Percentiles rank a stretch among this genome's conserved stretches.
These are phyloP conservation scores for Rhyacichthys aspro DNA, from an alignment of 2,797 vertebrate genomes.

Conservation along the genomic window DNA sequence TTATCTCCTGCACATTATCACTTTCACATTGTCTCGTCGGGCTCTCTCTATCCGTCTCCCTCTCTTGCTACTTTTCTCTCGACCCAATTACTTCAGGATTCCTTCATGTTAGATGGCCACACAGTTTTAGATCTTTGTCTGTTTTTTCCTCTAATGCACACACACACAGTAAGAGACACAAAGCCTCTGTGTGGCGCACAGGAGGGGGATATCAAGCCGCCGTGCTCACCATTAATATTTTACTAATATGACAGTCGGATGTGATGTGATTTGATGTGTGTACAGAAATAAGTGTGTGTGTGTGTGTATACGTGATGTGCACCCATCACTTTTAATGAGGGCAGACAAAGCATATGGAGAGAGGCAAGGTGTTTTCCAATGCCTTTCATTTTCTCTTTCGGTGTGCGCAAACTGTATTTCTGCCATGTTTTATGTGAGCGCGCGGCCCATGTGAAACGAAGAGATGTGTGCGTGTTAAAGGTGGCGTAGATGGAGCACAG, in stretches of 20 bases:
- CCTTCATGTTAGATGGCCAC: conserved; percentile 47
- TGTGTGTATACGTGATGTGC: conserved; percentile 61
- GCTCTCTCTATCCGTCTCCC: background rate
- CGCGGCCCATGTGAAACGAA: conserved; percentile 16
- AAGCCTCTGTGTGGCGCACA: conserved; percentile 37
- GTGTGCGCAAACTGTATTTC: conserved; percentile 13
- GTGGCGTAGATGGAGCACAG: background rate
- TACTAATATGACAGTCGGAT: conserved; percentile 76
- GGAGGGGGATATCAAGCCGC: conserved; percentile 57
- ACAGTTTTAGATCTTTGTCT: conserved; percentile 52
- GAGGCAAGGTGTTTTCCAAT: conserved; percentile 45
- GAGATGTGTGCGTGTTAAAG: conserved; percentile 21
- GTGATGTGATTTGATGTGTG: conserved; percentile 62
- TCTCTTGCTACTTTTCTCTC: conserved; percentile 13
- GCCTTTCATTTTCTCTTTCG: conserved; percentile 60
- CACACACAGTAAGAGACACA: conserved; percentile 9
- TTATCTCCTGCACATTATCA: conserved; percentile 9
- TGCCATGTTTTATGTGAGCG: conserved; percentile 14
- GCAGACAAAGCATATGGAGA: conserved; percentile 73
- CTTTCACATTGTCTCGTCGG: conserved; percentile 8
- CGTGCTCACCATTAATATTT: conserved; percentile 74
- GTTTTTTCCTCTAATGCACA: conserved; percentile 19
- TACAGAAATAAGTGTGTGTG: conserved; percentile 7
- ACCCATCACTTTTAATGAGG: conserved; percentile 82
- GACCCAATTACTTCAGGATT: conserved; percentile 63